Base-by-base conservation (phyloP, 2,113 vertebrate genomes). In the Aleadryas rufinucha region DNA sequence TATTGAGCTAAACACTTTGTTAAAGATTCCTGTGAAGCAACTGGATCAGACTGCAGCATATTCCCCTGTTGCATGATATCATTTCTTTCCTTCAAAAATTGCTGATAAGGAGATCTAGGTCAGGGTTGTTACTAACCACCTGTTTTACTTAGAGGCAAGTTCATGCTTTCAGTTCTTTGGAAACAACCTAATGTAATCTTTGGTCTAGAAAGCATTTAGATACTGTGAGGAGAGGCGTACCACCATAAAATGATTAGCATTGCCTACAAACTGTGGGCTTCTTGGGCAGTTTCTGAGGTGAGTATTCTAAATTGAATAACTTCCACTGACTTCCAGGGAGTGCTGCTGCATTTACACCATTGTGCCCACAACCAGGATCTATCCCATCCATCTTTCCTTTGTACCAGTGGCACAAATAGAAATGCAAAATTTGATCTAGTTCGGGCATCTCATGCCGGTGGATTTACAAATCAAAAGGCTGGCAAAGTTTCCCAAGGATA, bases 381-480 rank as follows among this genome's bases (percentile, higher is more conserved):
- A 5, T 66, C 63, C 50, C 27, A 7, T 77, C 42, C 13, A 0
- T 50, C 64, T 92, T 94, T 89, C 59, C 63, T 94, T 84, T 91
- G 86, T 94, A 76, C 61, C 23, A n/a, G 49, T 69, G 80, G 80
- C 80, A 82, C 86, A 92, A 90, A 94, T 45, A 96, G 93, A 92
- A 96, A 91, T 92, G 61, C 83, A 95, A 64, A 69, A 76, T 87
- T 71, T 69, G 60, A 65, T 96, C 47, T 76, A 45, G 31, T 95
- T 95, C 87, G 88, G 72, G 49, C 31, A 22, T 82, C 45, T 75
- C 28, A 27, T 82, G 50, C 77, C 18, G 4, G 49, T 65, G 83
- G 65, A 95, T 96, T 96, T 96, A 53, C 88, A 95, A 96, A 93
- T 94, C 88, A 90, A 68, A 94, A 49, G 57, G 53, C 90, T 96